Conservation (phyloP, 1,140 invertebrate species). For the Belonocnema kinseyi region DNA sequence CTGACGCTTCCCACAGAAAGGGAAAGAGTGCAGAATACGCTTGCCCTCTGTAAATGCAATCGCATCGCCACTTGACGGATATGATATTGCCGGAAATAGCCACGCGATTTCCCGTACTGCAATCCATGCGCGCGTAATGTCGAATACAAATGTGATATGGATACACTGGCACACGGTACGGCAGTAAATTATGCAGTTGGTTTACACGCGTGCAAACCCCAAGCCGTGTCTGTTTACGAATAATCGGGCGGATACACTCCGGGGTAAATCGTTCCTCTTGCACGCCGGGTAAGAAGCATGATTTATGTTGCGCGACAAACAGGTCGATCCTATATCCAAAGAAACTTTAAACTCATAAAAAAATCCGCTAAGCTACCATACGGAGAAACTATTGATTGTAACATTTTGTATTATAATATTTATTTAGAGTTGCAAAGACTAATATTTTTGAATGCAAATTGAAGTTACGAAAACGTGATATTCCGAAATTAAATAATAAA, state of each 20-base stretch:
- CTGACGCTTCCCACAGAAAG: slow-evolving; percentile 42
- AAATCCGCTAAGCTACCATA: too few relatives aligned
- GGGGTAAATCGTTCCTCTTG: slow-evolving; percentile 52
- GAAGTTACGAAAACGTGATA: too few relatives aligned
- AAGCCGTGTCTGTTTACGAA: slow-evolving; percentile 37
- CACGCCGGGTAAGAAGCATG: slow-evolving; percentile 39
- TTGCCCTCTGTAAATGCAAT: slow-evolving; percentile 5
- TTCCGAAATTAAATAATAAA: too few relatives aligned
- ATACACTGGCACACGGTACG: slow-evolving; percentile 46
- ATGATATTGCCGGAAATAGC: slow-evolving; percentile 69
- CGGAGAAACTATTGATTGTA: too few relatives aligned
- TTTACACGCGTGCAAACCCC: slow-evolving; percentile 38
- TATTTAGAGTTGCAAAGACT: too few relatives aligned
- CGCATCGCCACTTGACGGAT: slow-evolving; percentile 56
- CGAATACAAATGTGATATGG: slow-evolving; percentile 66
- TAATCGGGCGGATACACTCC: slow-evolving; percentile 52
- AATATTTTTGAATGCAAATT: too few relatives aligned
- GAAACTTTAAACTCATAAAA: neutral
- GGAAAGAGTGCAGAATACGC: slow-evolving; percentile 18
- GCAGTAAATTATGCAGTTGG: slow-evolving; percentile 61
- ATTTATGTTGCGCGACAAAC: slow-evolving; percentile 38
- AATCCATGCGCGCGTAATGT: slow-evolving; percentile 62
- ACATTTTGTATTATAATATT: too few relatives aligned
- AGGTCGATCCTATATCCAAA: neutral
- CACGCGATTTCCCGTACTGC: slow-evolving; percentile 63